Base-by-base conservation (phyloP, 2,888 invertebrate genomes). In the Drosophila subsilvestris region DNA sequence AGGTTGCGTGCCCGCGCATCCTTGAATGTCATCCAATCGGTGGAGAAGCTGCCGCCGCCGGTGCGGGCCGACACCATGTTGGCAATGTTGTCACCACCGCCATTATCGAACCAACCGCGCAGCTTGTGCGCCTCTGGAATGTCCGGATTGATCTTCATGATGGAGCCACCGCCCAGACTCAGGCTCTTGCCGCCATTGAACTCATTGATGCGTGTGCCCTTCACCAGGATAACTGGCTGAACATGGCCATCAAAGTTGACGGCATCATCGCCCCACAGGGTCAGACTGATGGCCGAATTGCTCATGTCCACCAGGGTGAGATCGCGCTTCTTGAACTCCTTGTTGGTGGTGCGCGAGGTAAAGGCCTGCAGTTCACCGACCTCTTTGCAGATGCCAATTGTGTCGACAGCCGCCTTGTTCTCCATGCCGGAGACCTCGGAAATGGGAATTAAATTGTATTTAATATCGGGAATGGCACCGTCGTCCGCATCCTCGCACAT, bases 181-280 rank as follows among this genome's bases (percentile, higher is more conserved):
- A 97, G 86, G 25, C 93, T 95, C 91, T 96, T 97, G 66, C 95
- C 95, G 49, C 98, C 98, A 60, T 90, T 96, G 92, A 97, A 99
- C 92, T 99, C 99, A 0, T 95, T 94, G 4, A 99, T 93, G 25
- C 95, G 94, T 0, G 95, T 97, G 4, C 96, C 96, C 93, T 98
- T 99, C 1, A 97, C 93, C 18, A 97, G 96, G 37, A 99, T 90
- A 0, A 99, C 95, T 2, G 98, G 97, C 88, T 96, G 95, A 6
- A 93, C 93, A 57, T 93, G 93, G 0, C 94, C 95, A 84, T 96
- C 95, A 90, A 99, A 99, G 63, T 94, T 95, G 88, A 96, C 96
- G 0, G 99, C 98, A 89, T 97, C 96, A 37, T 93, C 93, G 3
- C 97, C 98, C 99, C 99, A 99, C 1, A 99, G 91, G 0, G 98